A percentile compares a stretch with the other conserved stretches of the same genome.
These are phyloP conservation scores for Aspidoscelis tigris DNA, from an alignment of 2,113 vertebrate species.

Conservation along the genomic window DNA sequence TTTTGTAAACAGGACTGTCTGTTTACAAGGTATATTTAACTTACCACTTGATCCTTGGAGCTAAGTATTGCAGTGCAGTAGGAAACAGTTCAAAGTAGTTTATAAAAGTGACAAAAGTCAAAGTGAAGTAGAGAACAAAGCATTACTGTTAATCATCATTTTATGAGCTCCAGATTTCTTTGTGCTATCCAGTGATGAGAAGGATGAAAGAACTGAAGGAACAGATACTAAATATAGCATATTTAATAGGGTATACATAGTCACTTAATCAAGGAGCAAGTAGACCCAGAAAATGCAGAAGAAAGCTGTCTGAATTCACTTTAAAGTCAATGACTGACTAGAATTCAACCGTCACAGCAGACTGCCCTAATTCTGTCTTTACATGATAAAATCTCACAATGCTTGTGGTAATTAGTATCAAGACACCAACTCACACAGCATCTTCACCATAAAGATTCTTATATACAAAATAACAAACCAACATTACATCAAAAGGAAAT, in stretches of 20 bases:
- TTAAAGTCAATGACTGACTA: slow-evolving; percentile 44
- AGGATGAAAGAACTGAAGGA: slow-evolving; percentile 20
- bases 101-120: slow-evolving; percentile 6
- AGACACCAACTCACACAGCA: neutral
- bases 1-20: neutral
- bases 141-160: slow-evolving; percentile 19
- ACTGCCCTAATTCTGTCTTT: slow-evolving; percentile 51
- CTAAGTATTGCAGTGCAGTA: neutral
- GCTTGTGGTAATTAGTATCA: neutral
- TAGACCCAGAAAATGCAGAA: neutral
- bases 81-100: neutral
- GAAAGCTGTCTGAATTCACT: slow-evolving; percentile 30
- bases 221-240: slow-evolving; percentile 6
- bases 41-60: neutral
- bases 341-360: rapidly evolving
- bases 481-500: neutral
- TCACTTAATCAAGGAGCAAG: slow-evolving; percentile 34
- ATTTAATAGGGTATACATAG: slow-evolving; percentile 46
- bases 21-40: neutral
- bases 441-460: neutral
- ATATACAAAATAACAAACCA: neutral
- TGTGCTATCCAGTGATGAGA: slow-evolving; percentile 39
- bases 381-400: rapidly evolving
- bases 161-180: slow-evolving; percentile 39
- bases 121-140: slow-evolving; percentile 6